Conservation (phyloP, 2,888 invertebrate species). For the Ophraella communa region DNA sequence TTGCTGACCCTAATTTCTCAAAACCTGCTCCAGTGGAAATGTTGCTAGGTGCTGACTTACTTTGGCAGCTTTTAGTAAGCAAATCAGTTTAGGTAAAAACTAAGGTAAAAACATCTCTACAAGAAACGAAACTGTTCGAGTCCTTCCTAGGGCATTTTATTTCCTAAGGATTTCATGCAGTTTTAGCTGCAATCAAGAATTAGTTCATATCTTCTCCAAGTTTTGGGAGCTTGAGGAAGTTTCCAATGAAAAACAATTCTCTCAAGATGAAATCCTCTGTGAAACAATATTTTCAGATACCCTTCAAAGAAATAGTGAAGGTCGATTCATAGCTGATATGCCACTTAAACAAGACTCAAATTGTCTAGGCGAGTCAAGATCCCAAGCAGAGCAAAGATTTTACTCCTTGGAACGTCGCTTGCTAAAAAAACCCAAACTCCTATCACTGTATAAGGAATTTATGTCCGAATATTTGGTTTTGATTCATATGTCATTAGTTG, state of each 20-base stretch:
- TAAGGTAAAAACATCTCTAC: conserved; percentile 14
- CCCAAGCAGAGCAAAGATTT: conserved; percentile 20
- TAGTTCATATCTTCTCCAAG: conserved; percentile 6
- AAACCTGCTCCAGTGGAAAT: conserved; percentile 25
- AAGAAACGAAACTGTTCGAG: conserved; percentile 16
- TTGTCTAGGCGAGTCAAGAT: conserved; percentile 21
- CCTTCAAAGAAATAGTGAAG: conserved; percentile 15
- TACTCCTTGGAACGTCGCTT: conserved; percentile 23
- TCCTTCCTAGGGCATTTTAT: not conserved
- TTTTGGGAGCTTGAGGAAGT: conserved; percentile 18
- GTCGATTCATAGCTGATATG: conserved; percentile 31
- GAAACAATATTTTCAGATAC: conserved; percentile 10
- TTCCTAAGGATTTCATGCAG: conserved; percentile 7
- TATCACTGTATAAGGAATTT: conserved; percentile 29
- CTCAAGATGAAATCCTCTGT: not conserved
- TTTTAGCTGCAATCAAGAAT: conserved; percentile 4
- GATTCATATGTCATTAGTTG: conserved; percentile 11
- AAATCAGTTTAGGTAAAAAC: conserved; percentile 24
- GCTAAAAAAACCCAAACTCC: conserved; percentile 19
- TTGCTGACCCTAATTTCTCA: conserved; percentile 21
- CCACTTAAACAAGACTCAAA: conserved; percentile 26
- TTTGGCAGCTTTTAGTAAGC: conserved; percentile 30
- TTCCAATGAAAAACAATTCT: too few relatives aligned
- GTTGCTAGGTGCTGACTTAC: conserved; percentile 30
- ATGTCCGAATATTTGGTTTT: conserved; percentile 22